phyloP scores from a whole-genome alignment of 1,140 invertebrate genomes.

The Ruditapes philippinarum region DNA sequence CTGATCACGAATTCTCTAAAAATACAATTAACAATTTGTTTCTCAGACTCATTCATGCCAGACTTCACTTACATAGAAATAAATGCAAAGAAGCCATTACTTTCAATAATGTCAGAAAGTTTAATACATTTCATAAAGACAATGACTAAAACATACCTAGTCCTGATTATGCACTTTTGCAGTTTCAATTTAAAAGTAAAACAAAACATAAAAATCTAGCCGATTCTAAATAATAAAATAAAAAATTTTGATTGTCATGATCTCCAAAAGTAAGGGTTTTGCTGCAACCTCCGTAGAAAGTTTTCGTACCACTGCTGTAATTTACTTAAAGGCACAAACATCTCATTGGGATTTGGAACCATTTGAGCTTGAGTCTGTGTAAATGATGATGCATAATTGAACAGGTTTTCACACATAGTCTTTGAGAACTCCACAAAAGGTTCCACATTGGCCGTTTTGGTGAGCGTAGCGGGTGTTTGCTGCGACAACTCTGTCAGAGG shows the following conservation, averaged over 20 bases:
- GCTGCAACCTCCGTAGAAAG: slow-evolving; percentile 94
- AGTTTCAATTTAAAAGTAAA: too few relatives aligned
- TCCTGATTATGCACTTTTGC: too few relatives aligned
- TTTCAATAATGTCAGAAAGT: too few relatives aligned
- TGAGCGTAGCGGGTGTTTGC: slow-evolving; percentile 86
- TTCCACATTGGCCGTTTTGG: slow-evolving; percentile 88
- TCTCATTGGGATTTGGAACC: slow-evolving; percentile 91
- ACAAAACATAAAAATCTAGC: too few relatives aligned
- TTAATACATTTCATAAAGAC: too few relatives aligned
- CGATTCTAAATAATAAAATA: too few relatives aligned
- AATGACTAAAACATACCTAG: too few relatives aligned
- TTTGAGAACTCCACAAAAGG: slow-evolving; percentile 94
- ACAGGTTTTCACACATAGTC: slow-evolving; percentile 97
- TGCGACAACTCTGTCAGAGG: slow-evolving; percentile 89
- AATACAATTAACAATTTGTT: too few relatives aligned
- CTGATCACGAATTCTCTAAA: too few relatives aligned
- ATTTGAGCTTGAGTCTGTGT: slow-evolving; percentile 93
- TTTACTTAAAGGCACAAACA: slow-evolving; percentile 94
- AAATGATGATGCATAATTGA: slow-evolving; percentile 97
- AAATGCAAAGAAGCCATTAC: too few relatives aligned
- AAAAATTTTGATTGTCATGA: slow-evolving; percentile 63
- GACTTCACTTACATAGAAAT: too few relatives aligned
- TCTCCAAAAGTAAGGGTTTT: slow-evolving; percentile 99
- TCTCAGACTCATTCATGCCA: too few relatives aligned
- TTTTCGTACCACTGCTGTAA: slow-evolving; percentile 98